phyloP scores from a whole-genome alignment of 2,888 invertebrate genomes.

The Palloptera scutellata region DNA sequence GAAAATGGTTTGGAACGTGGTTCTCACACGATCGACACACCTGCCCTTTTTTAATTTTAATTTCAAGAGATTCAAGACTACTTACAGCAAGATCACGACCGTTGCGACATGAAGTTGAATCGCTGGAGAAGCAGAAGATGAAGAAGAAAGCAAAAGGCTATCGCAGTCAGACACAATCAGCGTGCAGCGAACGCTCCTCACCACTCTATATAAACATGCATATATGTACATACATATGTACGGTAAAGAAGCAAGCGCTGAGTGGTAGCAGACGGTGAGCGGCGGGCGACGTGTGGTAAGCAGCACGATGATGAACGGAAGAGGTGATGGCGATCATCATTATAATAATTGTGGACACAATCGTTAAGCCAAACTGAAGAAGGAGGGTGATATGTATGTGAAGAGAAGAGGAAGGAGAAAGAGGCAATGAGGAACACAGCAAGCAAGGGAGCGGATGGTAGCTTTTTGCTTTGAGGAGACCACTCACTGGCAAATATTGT shows the following conservation, averaged over 20 bases:
- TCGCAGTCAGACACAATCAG: constrained; percentile 12
- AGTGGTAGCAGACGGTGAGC: constrained; percentile 44
- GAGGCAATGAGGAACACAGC: background rate
- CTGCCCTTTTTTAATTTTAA: constrained; percentile 62
- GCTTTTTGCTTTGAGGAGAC: too few relatives aligned
- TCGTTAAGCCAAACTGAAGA: constrained; percentile 36
- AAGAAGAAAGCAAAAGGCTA: constrained; percentile 5
- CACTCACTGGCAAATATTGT: too few relatives aligned
- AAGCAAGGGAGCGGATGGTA: too few relatives aligned
- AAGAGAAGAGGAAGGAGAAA: background rate
- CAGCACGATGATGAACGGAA: constrained; percentile 20
- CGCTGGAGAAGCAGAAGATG: background rate
- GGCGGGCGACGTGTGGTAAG: constrained; percentile 49
- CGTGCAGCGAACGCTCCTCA: background rate
- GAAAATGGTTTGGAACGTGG: constrained; percentile 66
- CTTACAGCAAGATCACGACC: constrained; percentile 64
- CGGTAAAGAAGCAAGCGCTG: constrained; percentile 7
- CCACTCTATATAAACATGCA: too few relatives aligned
- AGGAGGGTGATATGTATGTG: background rate
- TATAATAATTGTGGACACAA: constrained; percentile 61
- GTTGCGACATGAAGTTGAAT: constrained; percentile 40
- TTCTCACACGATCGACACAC: constrained; percentile 66
- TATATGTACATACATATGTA: too few relatives aligned
- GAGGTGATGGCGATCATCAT: constrained; percentile 56
- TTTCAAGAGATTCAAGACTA: constrained; percentile 57